phyloP scores from a whole-genome alignment of 2,113 vertebrate genomes.

The Psilopsiagon aymara region DNA sequence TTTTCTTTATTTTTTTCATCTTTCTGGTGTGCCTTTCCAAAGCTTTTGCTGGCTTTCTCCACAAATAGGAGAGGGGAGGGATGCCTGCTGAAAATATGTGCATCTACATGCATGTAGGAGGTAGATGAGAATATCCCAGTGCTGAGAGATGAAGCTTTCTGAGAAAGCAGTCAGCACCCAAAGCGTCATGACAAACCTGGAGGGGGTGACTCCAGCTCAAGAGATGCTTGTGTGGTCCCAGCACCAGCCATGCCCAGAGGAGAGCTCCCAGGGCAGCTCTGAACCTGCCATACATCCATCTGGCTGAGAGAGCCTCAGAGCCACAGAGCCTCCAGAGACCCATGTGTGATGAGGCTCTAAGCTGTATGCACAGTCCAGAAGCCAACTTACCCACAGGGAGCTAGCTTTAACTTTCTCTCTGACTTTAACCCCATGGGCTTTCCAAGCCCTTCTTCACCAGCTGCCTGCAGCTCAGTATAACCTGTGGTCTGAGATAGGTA shows the following conservation, averaged over 20 bases:
- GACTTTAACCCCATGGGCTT: background rate
- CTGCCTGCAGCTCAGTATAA: rapidly evolving
- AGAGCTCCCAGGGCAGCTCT: background rate
- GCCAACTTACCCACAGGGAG: background rate
- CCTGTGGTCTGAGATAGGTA: background rate
- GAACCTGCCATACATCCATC: background rate
- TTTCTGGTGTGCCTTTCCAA: background rate
- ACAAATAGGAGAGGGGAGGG: background rate
- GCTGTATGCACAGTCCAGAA: background rate
- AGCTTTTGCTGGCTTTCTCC: background rate
- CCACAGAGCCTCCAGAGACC: background rate
- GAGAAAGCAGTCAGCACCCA: background rate
- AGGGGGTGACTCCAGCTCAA: background rate
- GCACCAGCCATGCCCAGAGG: background rate
- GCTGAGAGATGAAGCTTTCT: background rate
- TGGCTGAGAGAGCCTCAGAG: background rate
- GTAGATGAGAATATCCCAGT: background rate
- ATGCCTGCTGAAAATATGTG: background rate
- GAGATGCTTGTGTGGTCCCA: background rate
- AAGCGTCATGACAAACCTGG: background rate
- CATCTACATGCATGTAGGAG: rapidly evolving
- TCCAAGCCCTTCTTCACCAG: background rate
- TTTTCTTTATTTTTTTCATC: background rate
- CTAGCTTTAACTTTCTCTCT: background rate
- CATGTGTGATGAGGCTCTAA: rapidly evolving